Conservation (phyloP, 1,140 invertebrate species). For the Camponotus floridanus region DNA sequence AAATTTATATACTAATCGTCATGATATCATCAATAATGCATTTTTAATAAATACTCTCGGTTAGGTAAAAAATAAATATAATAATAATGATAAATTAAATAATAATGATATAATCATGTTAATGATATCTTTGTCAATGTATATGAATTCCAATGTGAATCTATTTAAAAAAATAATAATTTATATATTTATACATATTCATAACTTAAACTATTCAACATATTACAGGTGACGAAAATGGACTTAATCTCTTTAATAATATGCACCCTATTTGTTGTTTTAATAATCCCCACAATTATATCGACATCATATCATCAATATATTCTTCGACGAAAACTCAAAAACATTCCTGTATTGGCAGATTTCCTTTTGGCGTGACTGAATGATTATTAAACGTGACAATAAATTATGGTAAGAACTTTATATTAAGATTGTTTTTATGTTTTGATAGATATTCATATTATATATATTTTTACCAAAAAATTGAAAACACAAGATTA, state of each 20-base stretch:
- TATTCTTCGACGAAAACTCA: slow-evolving; percentile 51
- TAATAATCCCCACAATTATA: slow-evolving; percentile 17
- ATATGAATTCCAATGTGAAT: background rate
- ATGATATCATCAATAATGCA: too few relatives aligned
- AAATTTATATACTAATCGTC: too few relatives aligned
- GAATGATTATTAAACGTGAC: slow-evolving; percentile 32
- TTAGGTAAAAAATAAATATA: too few relatives aligned
- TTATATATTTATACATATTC: background rate
- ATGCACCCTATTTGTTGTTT: slow-evolving; percentile 8
- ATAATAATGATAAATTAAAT: too few relatives aligned
- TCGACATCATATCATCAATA: slow-evolving; percentile 41
- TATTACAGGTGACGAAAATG: slow-evolving; percentile 31
- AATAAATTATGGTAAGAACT: slow-evolving; percentile 77
- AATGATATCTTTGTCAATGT: too few relatives aligned
- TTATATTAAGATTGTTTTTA: slow-evolving; percentile 77
- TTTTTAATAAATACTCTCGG: too few relatives aligned
- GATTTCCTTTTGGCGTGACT: slow-evolving; percentile 67
- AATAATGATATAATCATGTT: too few relatives aligned
- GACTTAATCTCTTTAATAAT: slow-evolving; percentile 34
- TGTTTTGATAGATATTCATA: background rate
- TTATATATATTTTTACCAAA: background rate
- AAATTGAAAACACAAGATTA: background rate
- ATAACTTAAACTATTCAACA: background rate
- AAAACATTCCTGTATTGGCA: slow-evolving; percentile 62
- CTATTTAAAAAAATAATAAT: background rate